phyloP scores from a whole-genome alignment of 2,888 invertebrate species.

The Chymomyza amoena region DNA sequence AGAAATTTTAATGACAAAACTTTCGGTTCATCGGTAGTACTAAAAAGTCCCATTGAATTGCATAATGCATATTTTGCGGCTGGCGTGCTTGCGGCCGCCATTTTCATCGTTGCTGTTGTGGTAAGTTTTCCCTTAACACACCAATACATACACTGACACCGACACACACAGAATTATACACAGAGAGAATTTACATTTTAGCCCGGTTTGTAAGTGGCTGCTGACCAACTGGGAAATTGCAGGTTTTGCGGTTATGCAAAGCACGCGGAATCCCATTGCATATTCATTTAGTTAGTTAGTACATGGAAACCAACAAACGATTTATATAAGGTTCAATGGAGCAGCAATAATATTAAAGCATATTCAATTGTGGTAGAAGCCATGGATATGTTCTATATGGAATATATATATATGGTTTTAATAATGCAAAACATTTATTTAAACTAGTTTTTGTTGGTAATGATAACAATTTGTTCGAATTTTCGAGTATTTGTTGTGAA shows the following conservation, averaged over 20 bases:
- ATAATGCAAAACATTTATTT: conserved; percentile 3
- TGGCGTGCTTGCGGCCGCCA: conserved; percentile 86
- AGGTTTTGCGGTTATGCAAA: conserved; percentile 57
- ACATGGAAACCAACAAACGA: conserved; percentile 17
- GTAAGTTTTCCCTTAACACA: conserved; percentile 79
- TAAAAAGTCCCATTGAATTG: conserved; percentile 81
- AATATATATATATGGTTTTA: background rate
- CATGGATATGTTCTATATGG: background rate
- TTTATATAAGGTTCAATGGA: conserved; percentile 48
- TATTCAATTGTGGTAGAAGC: conserved; percentile 46
- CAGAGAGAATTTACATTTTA: conserved; percentile 8
- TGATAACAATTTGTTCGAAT: background rate
- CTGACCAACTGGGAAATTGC: conserved; percentile 64
- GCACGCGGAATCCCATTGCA: conserved; percentile 53
- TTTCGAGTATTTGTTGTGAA: background rate
- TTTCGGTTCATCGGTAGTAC: conserved; percentile 77
- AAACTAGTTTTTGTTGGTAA: background rate
- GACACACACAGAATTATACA: background rate
- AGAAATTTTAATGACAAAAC: conserved; percentile 79
- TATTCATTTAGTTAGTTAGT: conserved; percentile 55
- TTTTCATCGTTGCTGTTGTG: conserved; percentile 86
- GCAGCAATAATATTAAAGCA: conserved; percentile 28
- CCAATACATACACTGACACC: conserved; percentile 17
- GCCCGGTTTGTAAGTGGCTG: background rate
- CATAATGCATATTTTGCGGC: conserved; percentile 90